Evolutionary conservation across 1,140 invertebrate genomes (phyloP).

Genomic region (Goniozus legneri): DNA sequence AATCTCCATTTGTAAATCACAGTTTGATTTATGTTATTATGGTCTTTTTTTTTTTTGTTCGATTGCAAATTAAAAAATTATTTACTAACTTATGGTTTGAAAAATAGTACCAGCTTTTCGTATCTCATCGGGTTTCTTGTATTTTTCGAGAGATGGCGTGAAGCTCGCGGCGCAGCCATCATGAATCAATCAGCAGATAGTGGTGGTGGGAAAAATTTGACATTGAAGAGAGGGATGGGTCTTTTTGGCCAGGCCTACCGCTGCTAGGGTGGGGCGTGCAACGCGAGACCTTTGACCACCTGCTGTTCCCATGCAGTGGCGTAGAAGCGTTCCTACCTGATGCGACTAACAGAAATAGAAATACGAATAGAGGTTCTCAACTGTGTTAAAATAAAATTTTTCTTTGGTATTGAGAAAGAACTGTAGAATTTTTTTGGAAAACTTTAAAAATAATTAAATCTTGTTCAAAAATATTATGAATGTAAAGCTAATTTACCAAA

Average conservation of each 20-base stretch:
- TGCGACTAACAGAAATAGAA: too few species aligned
- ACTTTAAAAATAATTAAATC: too few species aligned
- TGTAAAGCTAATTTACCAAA: too few species aligned
- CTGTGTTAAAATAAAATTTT: too few species aligned
- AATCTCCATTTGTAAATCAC: too few species aligned
- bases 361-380: too few species aligned
- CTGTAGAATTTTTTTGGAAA: too few species aligned
- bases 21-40: too few species aligned
- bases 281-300: constrained; percentile 20
- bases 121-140: not conserved
- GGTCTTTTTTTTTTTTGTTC: not conserved
- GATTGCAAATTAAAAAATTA: not conserved
- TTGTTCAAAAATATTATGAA: too few species aligned
- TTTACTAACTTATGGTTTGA: not conserved
- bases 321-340: too few species aligned
- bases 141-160: constrained; percentile 26
- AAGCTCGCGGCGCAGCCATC: constrained; percentile 32
- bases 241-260: constrained; percentile 29
- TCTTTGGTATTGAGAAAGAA: too few species aligned
- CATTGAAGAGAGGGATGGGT: constrained; percentile 29
- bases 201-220: constrained; percentile 26
- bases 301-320: constrained; percentile 27
- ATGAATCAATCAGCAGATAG: constrained; percentile 34
- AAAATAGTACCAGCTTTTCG: not conserved
- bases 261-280: constrained; percentile 34